Evolutionary conservation across 2,113 vertebrate species (phyloP).

Genomic region (Pontoporia blainvillei): DNA sequence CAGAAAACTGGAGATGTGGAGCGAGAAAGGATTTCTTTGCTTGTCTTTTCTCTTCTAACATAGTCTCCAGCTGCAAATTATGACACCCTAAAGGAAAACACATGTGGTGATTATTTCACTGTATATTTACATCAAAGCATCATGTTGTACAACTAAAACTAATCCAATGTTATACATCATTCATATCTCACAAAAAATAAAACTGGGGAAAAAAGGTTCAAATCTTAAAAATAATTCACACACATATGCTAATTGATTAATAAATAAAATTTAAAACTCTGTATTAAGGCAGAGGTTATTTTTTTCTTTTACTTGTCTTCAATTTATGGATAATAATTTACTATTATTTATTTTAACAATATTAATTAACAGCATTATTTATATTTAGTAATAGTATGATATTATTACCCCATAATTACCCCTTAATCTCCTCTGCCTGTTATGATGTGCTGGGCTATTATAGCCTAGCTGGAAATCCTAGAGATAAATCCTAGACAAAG

Average conservation of each 20-base stretch:
- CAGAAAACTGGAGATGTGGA: neutral
- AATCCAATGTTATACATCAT: neutral
- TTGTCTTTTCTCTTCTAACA: neutral
- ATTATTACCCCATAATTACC: neutral
- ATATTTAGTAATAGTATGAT: neutral
- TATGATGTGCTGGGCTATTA: fast-evolving
- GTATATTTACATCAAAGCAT: neutral
- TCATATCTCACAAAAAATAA: neutral
- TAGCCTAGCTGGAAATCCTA: neutral
- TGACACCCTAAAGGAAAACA: neutral
- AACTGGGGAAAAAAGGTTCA: neutral
- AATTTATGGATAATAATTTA: neutral
- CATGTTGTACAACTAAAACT: neutral
- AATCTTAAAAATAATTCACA: neutral
- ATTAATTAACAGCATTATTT: neutral
- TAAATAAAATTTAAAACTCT: neutral
- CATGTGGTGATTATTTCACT: neutral
- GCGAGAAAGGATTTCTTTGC: neutral
- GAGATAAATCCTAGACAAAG: neutral
- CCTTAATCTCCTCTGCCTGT: neutral
- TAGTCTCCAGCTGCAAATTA: neutral
- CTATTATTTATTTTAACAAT: neutral
- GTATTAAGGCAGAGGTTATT: neutral
- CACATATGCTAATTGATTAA: neutral
- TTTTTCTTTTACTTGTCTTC: neutral